phyloP scores from a whole-genome alignment of 1,140 invertebrate species.

The Tetraneura akinire region DNA sequence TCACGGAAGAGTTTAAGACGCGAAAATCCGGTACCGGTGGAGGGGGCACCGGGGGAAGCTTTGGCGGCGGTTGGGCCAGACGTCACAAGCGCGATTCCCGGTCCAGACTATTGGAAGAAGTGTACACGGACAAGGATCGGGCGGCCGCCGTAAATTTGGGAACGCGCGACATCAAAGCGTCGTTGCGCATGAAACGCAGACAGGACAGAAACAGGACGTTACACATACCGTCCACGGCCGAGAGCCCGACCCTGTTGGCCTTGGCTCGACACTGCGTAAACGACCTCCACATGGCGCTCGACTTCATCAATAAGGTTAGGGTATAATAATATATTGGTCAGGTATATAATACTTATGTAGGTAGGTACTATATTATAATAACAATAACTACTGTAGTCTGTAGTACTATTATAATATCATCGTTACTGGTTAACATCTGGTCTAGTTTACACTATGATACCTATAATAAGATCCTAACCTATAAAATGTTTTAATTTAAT shows the following conservation, averaged over 20 bases:
- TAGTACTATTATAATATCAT: too few relatives aligned
- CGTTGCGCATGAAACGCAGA: conserved; percentile 75
- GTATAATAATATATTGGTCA: too few relatives aligned
- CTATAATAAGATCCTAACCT: too few relatives aligned
- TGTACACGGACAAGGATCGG: conserved; percentile 87
- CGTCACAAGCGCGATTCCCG: conserved; percentile 59
- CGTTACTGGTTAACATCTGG: too few relatives aligned
- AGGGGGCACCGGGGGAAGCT: conserved; percentile 56
- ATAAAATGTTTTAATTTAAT: too few relatives aligned
- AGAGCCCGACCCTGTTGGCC: conserved; percentile 72
- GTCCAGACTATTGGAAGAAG: conserved; percentile 66
- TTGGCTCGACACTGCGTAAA: conserved; percentile 74
- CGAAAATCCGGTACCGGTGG: conserved; percentile 57
- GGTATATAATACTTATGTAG: too few relatives aligned
- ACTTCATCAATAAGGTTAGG: conserved; percentile 77
- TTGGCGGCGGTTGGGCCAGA: conserved; percentile 55
- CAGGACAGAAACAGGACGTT: conserved; percentile 74
- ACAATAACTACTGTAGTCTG: too few relatives aligned
- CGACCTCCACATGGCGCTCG: conserved; percentile 69
- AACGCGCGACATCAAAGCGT: conserved; percentile 79
- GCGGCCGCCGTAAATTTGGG: conserved; percentile 86
- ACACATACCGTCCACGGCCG: conserved; percentile 76
- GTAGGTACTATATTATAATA: too few relatives aligned
- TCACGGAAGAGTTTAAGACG: conserved; percentile 61
- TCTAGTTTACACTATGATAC: too few relatives aligned